These are phyloP conservation scores for Pocillopora damicornis DNA, from an alignment of 64 coral and sea anemone species.

Conservation along the genomic window DNA sequence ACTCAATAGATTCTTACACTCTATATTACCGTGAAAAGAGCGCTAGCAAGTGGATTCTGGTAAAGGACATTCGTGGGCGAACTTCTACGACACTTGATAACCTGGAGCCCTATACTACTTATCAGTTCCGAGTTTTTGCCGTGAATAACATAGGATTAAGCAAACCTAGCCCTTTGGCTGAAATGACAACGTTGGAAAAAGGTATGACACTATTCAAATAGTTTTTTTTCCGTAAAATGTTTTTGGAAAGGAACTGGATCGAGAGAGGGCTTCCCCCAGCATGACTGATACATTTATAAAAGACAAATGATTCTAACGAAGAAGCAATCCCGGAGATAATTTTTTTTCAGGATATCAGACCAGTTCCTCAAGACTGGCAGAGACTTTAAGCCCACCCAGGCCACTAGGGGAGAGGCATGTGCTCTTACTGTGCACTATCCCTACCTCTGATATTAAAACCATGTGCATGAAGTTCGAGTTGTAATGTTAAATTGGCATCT, in stretches of 20 bases:
- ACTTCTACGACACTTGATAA: background rate
- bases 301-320: no score
- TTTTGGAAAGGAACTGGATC: background rate
- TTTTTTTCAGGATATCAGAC: no score
- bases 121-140: conserved; percentile 47
- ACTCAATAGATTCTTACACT: conserved; percentile 14
- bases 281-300: no score
- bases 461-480: no score
- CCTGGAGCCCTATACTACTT: conserved; percentile 29
- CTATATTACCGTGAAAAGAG: conserved; percentile 5
- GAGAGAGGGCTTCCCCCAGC: background rate
- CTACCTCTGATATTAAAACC: no score
- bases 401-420: no score
- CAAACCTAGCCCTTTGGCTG: conserved; percentile 32
- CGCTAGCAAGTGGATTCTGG: background rate
- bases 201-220: background rate
- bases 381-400: no score
- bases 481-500: no score
- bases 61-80: conserved; percentile 13
- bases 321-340: no score
- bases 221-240: background rate
- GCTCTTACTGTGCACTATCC: no score
- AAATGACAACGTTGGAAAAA: conserved; percentile 32
- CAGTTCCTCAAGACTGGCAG: no score
- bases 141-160: conserved; percentile 33